Evolutionary conservation across 2,888 invertebrate genomes (phyloP), one percentile per base, ranked within the genome.

Genomic region (Clanis bilineata): DNA sequence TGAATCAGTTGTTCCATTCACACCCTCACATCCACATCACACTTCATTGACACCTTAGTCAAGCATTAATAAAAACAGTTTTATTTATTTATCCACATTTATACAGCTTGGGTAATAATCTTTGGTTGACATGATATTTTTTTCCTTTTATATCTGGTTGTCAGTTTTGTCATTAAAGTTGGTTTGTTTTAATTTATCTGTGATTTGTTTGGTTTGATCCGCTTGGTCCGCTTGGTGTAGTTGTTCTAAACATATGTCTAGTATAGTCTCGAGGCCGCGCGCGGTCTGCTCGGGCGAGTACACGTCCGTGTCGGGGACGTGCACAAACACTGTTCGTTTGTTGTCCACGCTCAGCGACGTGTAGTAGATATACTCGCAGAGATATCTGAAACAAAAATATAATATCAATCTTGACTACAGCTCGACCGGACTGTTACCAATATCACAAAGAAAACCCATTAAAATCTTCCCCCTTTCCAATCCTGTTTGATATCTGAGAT

Each of bases 291-390:
- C 73, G 0, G 93, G 91, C 0, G 94, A 76, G 78, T 95, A 96
- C 0, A 94, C 93, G 41, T 92, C 69, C 4, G 94, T 76, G 23
- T 95, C 94, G 0, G 97, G 97, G 2, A 97, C 96, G 80, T 97
- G 97, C 18, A 97, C 92, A 80, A 97, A 97, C 12, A 97, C 85
- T 1, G 95, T 93, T 59, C 94, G 89, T 0, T 82, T 77, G 59
- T 87, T 86, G 85, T 95, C 93, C 22, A 95, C 92, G 68, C 93
- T 93, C 39, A 97, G 89, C 0, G 97, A 97, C 23, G 94, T 94
- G 88, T 95, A 97, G 88, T 95, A 97, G 58, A 94, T 95, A 83
- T 95, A 97, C 84, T 97, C 97, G 81, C 97, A 97, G 2, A 97
- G 87, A 80, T 95, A 97, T 82, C 96, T 95, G 82, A 18, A 92